Evolutionary conservation across 2,888 invertebrate species (phyloP).

Genomic region (Drosophila setosimentum): DNA sequence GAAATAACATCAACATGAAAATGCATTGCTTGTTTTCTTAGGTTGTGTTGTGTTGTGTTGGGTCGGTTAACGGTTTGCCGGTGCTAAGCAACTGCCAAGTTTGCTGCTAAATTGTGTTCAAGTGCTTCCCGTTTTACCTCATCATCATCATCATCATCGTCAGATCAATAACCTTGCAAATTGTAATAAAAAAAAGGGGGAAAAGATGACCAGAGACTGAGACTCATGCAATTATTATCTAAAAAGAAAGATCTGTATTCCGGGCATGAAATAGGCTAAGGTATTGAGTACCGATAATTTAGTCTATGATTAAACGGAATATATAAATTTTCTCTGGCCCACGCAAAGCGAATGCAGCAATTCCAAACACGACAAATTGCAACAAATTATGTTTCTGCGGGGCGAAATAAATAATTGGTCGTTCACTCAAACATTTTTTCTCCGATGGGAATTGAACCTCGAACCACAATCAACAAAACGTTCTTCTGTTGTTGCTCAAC

Average conservation of each 20-base stretch:
- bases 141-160: conserved; percentile 7
- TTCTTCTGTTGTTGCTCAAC: conserved; percentile 2
- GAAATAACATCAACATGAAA: conserved; percentile 69
- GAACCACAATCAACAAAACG: background rate
- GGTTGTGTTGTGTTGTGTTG: conserved; percentile 11
- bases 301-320: conserved; percentile 83
- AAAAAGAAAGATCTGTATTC: conserved; percentile 71
- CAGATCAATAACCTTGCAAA: conserved; percentile 62
- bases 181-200: conserved; percentile 1
- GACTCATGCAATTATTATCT: background rate
- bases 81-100: conserved; percentile 37
- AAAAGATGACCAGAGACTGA: background rate
- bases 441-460: conserved; percentile 35
- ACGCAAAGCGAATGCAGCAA: conserved; percentile 53
- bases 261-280: conserved; percentile 83
- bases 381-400: conserved; percentile 41
- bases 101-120: conserved; percentile 23
- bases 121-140: conserved; percentile 42
- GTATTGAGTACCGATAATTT: conserved; percentile 68
- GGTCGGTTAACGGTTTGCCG: conserved; percentile 22
- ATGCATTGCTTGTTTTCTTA: conserved; percentile 37
- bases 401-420: conserved; percentile 28
- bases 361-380: conserved; percentile 65
- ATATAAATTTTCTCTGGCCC: conserved; percentile 77
- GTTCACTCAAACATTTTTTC: background rate